These are phyloP conservation scores for Esox niger DNA, from an alignment of 2,113 vertebrate species.

Conservation along the genomic window DNA sequence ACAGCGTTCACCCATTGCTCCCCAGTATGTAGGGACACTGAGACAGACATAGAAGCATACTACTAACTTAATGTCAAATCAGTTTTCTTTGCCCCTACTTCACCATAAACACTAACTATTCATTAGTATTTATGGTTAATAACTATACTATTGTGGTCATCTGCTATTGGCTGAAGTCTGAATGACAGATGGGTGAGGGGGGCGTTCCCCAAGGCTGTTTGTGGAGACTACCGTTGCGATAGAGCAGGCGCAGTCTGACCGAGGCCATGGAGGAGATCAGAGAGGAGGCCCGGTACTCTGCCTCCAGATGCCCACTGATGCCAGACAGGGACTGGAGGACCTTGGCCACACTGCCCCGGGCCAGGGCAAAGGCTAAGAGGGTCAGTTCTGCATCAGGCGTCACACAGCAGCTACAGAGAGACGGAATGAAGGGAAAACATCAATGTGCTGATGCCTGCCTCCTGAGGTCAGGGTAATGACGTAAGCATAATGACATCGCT, in stretches of 20 bases:
- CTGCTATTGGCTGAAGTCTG: background rate
- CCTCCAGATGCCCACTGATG: slow-evolving; percentile 80
- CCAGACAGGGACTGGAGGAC: slow-evolving; percentile 85
- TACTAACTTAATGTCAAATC: too few relatives aligned
- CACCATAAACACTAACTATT: too few relatives aligned
- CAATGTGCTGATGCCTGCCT: slow-evolving; percentile 24
- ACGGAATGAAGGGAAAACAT: background rate
- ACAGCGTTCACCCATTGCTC: too few relatives aligned
- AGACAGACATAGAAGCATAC: too few relatives aligned
- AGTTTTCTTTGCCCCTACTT: too few relatives aligned
- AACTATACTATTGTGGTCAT: too few relatives aligned
- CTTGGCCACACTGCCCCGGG: slow-evolving; percentile 91
- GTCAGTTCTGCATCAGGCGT: slow-evolving; percentile 91
- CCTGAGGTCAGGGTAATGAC: slow-evolving; percentile 11
- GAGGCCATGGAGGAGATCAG: slow-evolving; percentile 89
- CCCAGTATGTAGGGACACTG: too few relatives aligned
- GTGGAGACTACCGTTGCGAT: slow-evolving; percentile 96
- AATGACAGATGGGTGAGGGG: background rate
- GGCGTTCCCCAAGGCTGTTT: background rate
- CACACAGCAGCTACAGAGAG: slow-evolving; percentile 77
- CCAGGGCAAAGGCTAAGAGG: slow-evolving; percentile 91
- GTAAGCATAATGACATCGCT: slow-evolving; percentile 10
- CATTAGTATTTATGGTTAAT: too few relatives aligned
- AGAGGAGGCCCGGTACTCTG: slow-evolving; percentile 81
- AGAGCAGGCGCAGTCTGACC: slow-evolving; percentile 86